Percentiles rank a stretch among this genome's conserved stretches.
phyloP scores from a whole-genome alignment of 1,140 invertebrate genomes.

The Polypedilum vanderplanki region DNA sequence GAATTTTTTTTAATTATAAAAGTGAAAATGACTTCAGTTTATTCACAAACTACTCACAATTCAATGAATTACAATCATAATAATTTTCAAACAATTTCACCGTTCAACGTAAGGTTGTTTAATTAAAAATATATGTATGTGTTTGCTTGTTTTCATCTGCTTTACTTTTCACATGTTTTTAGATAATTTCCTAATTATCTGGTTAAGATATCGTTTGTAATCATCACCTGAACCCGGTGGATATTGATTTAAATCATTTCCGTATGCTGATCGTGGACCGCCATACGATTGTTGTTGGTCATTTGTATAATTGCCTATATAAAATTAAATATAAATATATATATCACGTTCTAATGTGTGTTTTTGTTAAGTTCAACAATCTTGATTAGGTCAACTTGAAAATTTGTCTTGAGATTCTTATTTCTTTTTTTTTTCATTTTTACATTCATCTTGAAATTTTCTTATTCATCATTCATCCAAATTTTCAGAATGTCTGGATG shows the following conservation, averaged over 20 bases:
- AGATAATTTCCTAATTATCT: slow-evolving; percentile 21
- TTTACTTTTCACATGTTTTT: neutral
- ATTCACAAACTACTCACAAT: neutral
- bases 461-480: neutral
- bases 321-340: slow-evolving; percentile 1
- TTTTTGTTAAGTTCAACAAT: neutral
- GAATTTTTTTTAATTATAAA: neutral
- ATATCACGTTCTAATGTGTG: neutral
- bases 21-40: neutral
- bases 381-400: slow-evolving; percentile 1
- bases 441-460: neutral
- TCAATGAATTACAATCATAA: no score
- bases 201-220: slow-evolving; percentile 1
- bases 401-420: slow-evolving; percentile 1
- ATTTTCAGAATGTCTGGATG: slow-evolving; percentile 8
- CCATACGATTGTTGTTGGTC: slow-evolving; percentile 40
- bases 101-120: no score
- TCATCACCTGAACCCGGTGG: slow-evolving; percentile 12
- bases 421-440: neutral
- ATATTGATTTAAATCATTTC: slow-evolving; percentile 36
- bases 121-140: no score
- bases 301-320: slow-evolving; percentile 39
- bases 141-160: no score
- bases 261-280: slow-evolving; percentile 42
- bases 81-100: no score